Conservation (phyloP, 1,140 invertebrate genomes). For the Panulirus ornatus region DNA sequence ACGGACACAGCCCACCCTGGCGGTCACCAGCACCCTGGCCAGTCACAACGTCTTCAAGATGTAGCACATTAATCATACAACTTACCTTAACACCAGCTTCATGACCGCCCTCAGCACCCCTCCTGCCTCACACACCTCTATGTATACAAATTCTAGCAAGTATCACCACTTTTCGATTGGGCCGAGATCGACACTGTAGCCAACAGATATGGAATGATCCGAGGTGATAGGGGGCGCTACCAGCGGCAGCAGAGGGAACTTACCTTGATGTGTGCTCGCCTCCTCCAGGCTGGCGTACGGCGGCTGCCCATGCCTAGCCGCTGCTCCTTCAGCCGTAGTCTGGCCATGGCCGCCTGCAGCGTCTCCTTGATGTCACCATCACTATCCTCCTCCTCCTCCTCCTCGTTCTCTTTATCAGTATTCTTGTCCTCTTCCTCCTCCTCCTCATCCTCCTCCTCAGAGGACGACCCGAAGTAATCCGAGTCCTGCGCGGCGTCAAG, state of each 20-base stretch:
- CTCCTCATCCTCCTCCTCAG: constrained; percentile 16
- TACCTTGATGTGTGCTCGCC: constrained; percentile 33
- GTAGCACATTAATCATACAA: too few relatives aligned
- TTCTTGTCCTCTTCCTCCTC: neutral
- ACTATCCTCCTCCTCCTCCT: neutral
- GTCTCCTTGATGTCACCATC: constrained; percentile 2
- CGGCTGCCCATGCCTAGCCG: neutral
- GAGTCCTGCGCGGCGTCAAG: constrained; percentile 18
- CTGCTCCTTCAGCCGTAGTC: neutral
- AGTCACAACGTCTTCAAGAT: too few relatives aligned
- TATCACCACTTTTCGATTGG: too few relatives aligned
- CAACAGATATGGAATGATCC: too few relatives aligned
- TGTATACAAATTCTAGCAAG: too few relatives aligned
- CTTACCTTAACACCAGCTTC: too few relatives aligned
- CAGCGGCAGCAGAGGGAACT: neutral
- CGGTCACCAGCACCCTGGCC: too few relatives aligned
- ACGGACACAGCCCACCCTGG: too few relatives aligned
- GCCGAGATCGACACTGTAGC: too few relatives aligned
- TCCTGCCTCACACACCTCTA: too few relatives aligned
- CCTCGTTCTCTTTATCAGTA: neutral
- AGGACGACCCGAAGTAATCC: constrained; percentile 40
- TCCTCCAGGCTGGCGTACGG: neutral
- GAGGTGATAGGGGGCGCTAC: too few relatives aligned
- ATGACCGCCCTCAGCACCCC: too few relatives aligned
- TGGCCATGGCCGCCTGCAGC: constrained; percentile 35